Evolutionary conservation across 1,140 invertebrate species (phyloP), one percentile per base, ranked within the genome.

Genomic region (Neodiprion pinetum): DNA sequence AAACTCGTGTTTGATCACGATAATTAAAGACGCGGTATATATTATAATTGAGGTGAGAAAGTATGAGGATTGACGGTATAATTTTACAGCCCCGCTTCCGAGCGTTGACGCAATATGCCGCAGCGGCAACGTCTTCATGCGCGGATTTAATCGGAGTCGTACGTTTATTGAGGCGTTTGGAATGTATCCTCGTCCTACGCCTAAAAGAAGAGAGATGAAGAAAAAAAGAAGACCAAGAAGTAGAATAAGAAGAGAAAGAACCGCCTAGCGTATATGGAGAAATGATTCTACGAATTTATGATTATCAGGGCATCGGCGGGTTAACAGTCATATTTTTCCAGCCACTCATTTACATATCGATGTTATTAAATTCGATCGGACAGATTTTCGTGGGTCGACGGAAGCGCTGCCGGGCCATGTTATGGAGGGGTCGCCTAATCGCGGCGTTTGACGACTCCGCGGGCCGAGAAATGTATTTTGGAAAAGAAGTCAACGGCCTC

Each of bases 351-450:
- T 61, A 9, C 53, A 61, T 61, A 61, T 61, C n/a, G 11, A 17
- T 61, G 53, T 61, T 61, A 61, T 61, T 61, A 61, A 61, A 61
- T 61, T 61, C 53, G 53, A 61, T 61, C 53, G 53, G 53, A 61
- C 53, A 61, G n/a, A 4, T 61, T 61, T 61, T 61, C 53, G 53
- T 61, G 7, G 7, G 53, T 61, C 8, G 53, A 61, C 53, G 53
- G 53, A 61, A 61, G 53, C 53, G 53, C 53, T 61, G 11, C 53
- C 53, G 53, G 9, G 9, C 53, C 9, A 61, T 12, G 53, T 17
- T 17, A 12, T 61, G 11, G 11, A 61, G 9, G 53, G 53, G 53
- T 61, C 53, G 53, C 11, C 53, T 61, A 12, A 40, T 40, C 28
- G 28, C 28, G 28, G 28, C n/a, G n/a, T 14, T 61, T 17, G 53